Evolutionary conservation across 2,888 invertebrate species (phyloP).

Genomic region (Trichacis sp.): DNA sequence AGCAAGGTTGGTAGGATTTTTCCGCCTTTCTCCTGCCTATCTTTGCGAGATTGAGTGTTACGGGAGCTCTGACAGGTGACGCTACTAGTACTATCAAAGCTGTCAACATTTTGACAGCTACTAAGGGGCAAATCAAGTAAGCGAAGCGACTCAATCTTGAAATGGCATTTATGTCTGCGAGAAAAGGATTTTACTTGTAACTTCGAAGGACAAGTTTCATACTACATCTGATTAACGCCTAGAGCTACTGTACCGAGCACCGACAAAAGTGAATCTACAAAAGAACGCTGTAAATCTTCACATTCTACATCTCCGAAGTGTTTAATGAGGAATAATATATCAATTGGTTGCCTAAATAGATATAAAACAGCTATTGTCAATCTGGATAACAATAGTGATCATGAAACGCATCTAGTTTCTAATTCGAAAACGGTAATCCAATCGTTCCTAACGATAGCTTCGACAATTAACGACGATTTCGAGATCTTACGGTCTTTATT

Average conservation of each 20-base stretch:
- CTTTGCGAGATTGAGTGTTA: no score
- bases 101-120: conserved; percentile 25
- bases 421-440: conserved; percentile 30
- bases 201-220: conserved; percentile 38
- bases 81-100: conserved; percentile 11
- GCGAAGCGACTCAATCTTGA: conserved; percentile 48
- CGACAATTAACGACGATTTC: conserved; percentile 28
- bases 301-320: conserved; percentile 42
- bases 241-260: conserved; percentile 41
- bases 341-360: conserved; percentile 15
- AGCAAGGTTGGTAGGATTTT: conserved; percentile 18
- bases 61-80: conserved; percentile 12
- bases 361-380: conserved; percentile 37
- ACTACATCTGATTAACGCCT: conserved; percentile 42
- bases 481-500: conserved; percentile 24
- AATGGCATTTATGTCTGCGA: conserved; percentile 49
- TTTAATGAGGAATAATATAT: conserved; percentile 43
- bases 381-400: conserved; percentile 18
- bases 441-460: conserved; percentile 39
- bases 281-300: conserved; percentile 28
- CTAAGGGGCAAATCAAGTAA: conserved; percentile 42
- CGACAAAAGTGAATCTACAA: conserved; percentile 41
- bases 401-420: conserved; percentile 46
- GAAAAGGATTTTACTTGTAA: conserved; percentile 46
- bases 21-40: conserved; percentile 9